These are phyloP conservation scores for Alauda arvensis DNA, from an alignment of 2,797 vertebrate genomes.

Conservation along the genomic window DNA sequence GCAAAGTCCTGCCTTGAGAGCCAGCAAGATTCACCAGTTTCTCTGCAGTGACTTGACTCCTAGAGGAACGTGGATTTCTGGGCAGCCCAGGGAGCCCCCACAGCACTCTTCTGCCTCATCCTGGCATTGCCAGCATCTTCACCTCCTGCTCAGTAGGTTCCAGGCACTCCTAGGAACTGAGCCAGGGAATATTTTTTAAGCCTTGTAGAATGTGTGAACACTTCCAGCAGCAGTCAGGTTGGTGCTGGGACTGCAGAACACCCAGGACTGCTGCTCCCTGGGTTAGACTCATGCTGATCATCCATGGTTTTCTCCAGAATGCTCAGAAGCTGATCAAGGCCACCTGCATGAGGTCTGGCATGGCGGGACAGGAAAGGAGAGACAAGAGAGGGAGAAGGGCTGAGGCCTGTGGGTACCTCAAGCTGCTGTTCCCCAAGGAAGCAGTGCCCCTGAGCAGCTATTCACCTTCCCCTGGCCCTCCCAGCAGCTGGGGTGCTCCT, in stretches of 20 bases:
- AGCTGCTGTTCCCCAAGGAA: neutral
- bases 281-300: rapidly evolving
- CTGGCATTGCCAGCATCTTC: neutral
- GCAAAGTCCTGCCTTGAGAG: neutral
- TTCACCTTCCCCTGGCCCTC: rapidly evolving
- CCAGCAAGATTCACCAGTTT: neutral
- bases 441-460: rapidly evolving
- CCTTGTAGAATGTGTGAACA: neutral
- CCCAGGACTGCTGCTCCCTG: neutral
- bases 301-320: neutral
- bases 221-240: neutral
- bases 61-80: neutral
- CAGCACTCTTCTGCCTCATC: rapidly evolving
- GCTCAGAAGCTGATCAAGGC: neutral
- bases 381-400: neutral
- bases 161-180: rapidly evolving
- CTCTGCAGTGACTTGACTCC: neutral
- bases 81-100: neutral
- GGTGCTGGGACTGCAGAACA: neutral
- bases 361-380: neutral
- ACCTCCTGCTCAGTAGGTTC: neutral
- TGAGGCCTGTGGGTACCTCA: neutral
- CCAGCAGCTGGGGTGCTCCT: neutral
- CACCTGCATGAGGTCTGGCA: neutral
- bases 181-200: neutral